Conservation (phyloP, 2,888 invertebrate species). For the Volucella inanis region DNA sequence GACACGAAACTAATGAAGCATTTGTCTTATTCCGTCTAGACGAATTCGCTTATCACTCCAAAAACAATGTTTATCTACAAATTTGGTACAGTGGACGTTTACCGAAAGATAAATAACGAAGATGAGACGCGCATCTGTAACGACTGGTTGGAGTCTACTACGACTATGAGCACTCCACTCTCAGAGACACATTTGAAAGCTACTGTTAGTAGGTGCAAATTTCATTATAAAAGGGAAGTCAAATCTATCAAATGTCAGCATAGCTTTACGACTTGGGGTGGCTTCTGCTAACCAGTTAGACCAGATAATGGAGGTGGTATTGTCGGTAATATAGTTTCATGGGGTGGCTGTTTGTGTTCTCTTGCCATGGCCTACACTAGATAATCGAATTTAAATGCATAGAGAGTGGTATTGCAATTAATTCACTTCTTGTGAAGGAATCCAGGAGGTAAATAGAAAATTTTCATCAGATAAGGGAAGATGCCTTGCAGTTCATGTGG, state of each 20-base stretch:
- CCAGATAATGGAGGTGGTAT: constrained; percentile 41
- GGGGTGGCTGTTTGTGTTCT: constrained; percentile 15
- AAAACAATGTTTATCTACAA: constrained; percentile 42
- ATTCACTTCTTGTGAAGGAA: too few relatives aligned
- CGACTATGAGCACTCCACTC: constrained; percentile 48
- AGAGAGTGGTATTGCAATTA: too few relatives aligned
- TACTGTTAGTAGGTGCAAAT: background rate
- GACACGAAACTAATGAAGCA: constrained; percentile 14
- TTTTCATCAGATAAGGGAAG: too few relatives aligned
- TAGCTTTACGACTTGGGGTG: constrained; percentile 27
- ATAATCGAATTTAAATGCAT: background rate
- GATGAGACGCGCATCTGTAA: constrained; percentile 26
- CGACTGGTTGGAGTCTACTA: constrained; percentile 39
- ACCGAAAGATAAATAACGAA: constrained; percentile 32
- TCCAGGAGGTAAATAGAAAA: too few relatives aligned
- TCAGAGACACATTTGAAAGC: constrained; percentile 38
- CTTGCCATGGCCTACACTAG: constrained; percentile 38
- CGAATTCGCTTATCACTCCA: constrained; percentile 36
- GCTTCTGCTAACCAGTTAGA: constrained; percentile 44
- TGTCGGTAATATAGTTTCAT: constrained; percentile 24
- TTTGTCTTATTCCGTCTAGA: constrained; percentile 14
- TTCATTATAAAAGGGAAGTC: constrained; percentile 43
- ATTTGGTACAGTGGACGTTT: background rate
- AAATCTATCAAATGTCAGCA: constrained; percentile 61
- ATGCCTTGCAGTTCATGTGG: too few relatives aligned